Evolutionary conservation across 2,888 invertebrate species (phyloP).

Genomic region (Caenorhabditis auriculariae): DNA sequence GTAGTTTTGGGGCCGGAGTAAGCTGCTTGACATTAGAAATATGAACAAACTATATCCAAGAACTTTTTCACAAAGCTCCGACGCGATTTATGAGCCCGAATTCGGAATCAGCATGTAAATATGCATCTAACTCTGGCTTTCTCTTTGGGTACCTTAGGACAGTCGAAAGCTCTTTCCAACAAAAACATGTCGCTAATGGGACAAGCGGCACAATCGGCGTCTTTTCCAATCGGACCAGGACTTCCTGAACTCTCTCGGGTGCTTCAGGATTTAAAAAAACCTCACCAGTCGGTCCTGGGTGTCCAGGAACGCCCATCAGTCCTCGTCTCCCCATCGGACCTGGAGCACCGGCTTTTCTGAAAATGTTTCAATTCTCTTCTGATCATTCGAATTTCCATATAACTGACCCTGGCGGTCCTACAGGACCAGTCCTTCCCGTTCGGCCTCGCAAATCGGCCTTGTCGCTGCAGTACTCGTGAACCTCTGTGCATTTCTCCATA

Average conservation of each 20-base stretch:
- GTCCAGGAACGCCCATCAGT: conserved; percentile 46
- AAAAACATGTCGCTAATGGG: conserved; percentile 48
- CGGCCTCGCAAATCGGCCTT: conserved; percentile 34
- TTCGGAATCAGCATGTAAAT: neutral
- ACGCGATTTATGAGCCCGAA: no score
- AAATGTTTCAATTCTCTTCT: neutral
- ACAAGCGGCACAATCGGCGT: conserved; percentile 54
- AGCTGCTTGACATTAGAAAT: no score
- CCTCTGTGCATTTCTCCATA: conserved; percentile 55
- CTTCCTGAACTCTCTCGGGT: neutral
- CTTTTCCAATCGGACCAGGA: conserved; percentile 45
- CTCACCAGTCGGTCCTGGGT: conserved; percentile 37
- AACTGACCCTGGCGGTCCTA: conserved; percentile 35
- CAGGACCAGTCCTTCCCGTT: conserved; percentile 35
- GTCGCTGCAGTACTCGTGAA: conserved; percentile 60
- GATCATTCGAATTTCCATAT: neutral
- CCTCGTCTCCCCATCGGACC: conserved; percentile 45
- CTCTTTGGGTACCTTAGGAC: conserved; percentile 28
- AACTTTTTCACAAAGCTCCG: no score
- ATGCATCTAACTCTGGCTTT: no score
- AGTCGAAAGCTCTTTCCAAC: conserved; percentile 29
- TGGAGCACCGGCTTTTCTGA: conserved; percentile 25
- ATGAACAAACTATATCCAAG: no score
- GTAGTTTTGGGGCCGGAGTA: no score
- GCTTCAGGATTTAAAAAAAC: neutral